Evolutionary conservation across 2,797 vertebrate species (phyloP), one percentile per base, ranked within the genome.

Genomic region (Aldrovandia affinis): DNA sequence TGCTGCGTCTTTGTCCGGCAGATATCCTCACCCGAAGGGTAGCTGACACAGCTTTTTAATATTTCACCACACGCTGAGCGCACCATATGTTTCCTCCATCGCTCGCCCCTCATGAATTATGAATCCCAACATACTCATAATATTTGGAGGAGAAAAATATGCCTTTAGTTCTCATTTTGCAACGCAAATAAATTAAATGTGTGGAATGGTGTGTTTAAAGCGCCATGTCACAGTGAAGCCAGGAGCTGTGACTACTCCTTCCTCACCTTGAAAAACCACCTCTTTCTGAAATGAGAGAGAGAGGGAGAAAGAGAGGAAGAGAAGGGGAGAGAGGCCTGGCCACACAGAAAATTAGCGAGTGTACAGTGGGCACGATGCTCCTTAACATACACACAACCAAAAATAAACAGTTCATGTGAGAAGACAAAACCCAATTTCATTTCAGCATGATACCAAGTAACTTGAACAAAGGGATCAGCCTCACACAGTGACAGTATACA

Each of bases 1-100:
- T 86, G 86, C 88, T 84, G 85, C 70, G 81, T 79, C 78, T 80
- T 81, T 83, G 82, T 85, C 84, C 84, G 73, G 57, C 82, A 73
- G 86, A 65, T 82, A 50, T 75, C 78, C 78, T 82, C 75, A 59
- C 86, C 86, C 82, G 14, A 78, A 59, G 77, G 75, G 85, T 73
- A 39, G 47, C 70, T 87, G 86, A 87, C 86, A 84, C 52, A 81
- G 83, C 86, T 83, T 85, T 85, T 87, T 85, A 85, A 87, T 84
- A 87, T 84, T 87, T 87, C 80, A 84, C 79, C 83, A 78, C 85
- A 85, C 61, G 81, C 89, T 57, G 90, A 55, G 88, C 44, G 22
- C 81, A 78, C 89, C 90, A 91, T 90, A 91, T 91, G 90, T 87
- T 87, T 55, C 83, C 61, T 59, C 39, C 14, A 50, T 47, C 65